Base-by-base conservation (phyloP, 1,140 invertebrate genomes). In the Trichonephila clavata region DNA sequence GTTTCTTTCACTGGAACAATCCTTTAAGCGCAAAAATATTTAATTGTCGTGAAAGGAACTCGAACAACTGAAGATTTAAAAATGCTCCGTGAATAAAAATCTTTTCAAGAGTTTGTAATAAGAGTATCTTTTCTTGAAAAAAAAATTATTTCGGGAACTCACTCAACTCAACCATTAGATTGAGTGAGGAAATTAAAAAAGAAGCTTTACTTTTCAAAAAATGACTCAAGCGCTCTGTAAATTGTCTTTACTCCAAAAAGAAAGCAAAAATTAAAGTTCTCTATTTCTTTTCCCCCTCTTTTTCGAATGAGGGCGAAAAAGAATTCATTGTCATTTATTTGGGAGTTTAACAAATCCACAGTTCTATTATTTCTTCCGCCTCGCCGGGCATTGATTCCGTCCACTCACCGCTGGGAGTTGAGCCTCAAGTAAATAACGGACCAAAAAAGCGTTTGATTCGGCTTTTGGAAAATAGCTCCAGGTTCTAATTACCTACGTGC, bases 401-500 rank as follows among this genome's bases (percentile, higher is more conserved):
- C 50, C 50, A 13, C 18, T n/a, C 71, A 50, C 71, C 32, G 18
- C 8, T 16, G 71, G 57, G 57, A 57, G 80, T 61, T 21, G 61
- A 24, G n/a, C 24, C 71, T 39, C 59, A 60, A 80, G 39, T 77
- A 80, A 90, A 27, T 27, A 24, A 60, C 59, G 24, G 21, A 39
- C 20, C n/a, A 84, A 65, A 92, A 92, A 80, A 84, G 43, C 89
- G 50, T 84, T 92, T 57, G 81, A 65, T 92, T 92, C 90, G 60
- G 90, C 90, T 92, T 83, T 90, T 92, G 50, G 89, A 77, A 90
- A 92, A 92, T 92, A 92, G 90, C 90, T 84, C 20, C 10, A 63
- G 90, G 90, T 92, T 92, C 90, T 92, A 92, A 92, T 92, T 92
- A 92, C 90, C 24, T 32, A 65, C 81, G 90, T 92, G 90, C 90